These are phyloP conservation scores for Cephus sareptanus DNA, from an alignment of 2,888 invertebrate genomes.

Conservation along the genomic window DNA sequence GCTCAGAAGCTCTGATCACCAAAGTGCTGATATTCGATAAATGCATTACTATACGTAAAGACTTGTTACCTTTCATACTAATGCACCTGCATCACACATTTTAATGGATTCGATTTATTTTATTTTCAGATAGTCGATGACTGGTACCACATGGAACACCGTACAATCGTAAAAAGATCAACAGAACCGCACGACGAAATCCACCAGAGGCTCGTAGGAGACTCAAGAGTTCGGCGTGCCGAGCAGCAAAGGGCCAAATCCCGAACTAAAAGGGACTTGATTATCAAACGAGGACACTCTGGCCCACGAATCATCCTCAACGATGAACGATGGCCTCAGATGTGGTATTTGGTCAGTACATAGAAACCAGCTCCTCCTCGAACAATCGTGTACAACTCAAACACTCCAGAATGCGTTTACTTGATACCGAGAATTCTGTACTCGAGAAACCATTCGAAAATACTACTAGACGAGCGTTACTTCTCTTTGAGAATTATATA, in stretches of 20 bases:
- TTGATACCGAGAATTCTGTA: constrained; percentile 1
- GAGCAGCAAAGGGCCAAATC: constrained; percentile 84
- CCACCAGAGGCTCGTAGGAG: constrained; percentile 77
- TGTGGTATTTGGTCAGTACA: constrained; percentile 96
- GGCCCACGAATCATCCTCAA: constrained; percentile 69
- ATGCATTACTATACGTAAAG: not conserved
- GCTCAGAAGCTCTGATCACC: too few relatives aligned
- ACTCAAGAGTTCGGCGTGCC: constrained; percentile 84
- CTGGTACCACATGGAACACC: constrained; percentile 88
- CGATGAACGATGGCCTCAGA: constrained; percentile 93
- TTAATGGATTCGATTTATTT: not conserved
- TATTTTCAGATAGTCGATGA: constrained; percentile 85
- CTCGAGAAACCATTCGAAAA: not conserved
- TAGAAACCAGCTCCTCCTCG: not conserved
- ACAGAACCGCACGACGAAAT: constrained; percentile 76
- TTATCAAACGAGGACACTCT: constrained; percentile 57
- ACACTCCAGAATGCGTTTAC: not conserved
- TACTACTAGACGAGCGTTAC: too few relatives aligned
- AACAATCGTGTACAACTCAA: not conserved
- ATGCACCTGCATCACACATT: not conserved
- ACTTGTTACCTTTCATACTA: not conserved
- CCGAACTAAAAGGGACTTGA: constrained; percentile 84
- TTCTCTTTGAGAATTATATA: not conserved
- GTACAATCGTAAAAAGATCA: constrained; percentile 82
- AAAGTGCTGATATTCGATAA: too few relatives aligned